A percentile compares a stretch with the other conserved stretches of the same genome.
These are phyloP conservation scores for Haliclona indistincta DNA, from an alignment of 37 sponge, comb jelly and placozoan genomes.

Conservation along the genomic window DNA sequence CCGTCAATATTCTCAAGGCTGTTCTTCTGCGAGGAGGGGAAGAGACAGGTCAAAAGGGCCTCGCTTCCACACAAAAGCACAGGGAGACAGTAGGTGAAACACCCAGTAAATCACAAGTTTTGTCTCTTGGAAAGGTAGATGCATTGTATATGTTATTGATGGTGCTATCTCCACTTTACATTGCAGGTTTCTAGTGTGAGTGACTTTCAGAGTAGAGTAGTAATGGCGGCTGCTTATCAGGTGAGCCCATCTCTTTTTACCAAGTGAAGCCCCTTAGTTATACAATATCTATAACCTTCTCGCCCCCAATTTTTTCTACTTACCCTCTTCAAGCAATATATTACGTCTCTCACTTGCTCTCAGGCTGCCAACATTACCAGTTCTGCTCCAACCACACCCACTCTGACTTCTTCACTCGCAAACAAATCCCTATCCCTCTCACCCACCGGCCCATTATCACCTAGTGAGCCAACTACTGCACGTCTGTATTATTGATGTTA, in stretches of 20 bases:
- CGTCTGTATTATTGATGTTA: too few relatives aligned
- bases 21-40: constrained; percentile 7
- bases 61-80: too few relatives aligned
- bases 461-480: too few relatives aligned
- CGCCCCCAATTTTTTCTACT: too few relatives aligned
- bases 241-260: too few relatives aligned
- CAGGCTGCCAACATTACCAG: not conserved
- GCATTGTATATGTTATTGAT: too few relatives aligned
- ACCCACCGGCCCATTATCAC: not conserved
- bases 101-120: not conserved
- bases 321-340: too few relatives aligned
- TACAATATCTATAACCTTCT: too few relatives aligned
- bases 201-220: constrained; percentile 37
- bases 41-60: not conserved
- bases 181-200: constrained; percentile 22
- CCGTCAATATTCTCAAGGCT: constrained; percentile 29
- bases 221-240: constrained; percentile 42
- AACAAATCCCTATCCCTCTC: not conserved
- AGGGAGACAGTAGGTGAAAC: too few relatives aligned
- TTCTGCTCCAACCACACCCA: not conserved
- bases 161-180: not conserved
- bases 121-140: not conserved
- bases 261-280: too few relatives aligned
- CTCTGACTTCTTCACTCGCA: not conserved
- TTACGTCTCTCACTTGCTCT: too few relatives aligned